phyloP scores from a whole-genome alignment of 2,888 invertebrate species.

The Drosophila flavopinicola region DNA sequence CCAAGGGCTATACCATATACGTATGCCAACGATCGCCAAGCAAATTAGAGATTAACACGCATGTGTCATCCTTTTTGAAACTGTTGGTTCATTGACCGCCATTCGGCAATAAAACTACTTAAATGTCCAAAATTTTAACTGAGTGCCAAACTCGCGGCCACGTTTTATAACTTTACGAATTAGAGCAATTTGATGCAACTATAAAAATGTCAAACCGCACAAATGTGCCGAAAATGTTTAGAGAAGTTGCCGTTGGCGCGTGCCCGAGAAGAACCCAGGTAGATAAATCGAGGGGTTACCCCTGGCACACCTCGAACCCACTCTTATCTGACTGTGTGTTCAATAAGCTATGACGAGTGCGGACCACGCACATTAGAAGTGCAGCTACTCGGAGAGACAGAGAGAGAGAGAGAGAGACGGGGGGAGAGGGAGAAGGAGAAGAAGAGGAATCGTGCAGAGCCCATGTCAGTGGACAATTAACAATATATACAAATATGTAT shows the following conservation, averaged over 20 bases:
- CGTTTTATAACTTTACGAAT: slow-evolving; percentile 71
- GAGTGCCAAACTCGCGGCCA: slow-evolving; percentile 61
- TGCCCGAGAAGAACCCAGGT: slow-evolving; percentile 43
- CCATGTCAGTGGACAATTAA: slow-evolving; percentile 18
- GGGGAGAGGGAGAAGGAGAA: neutral
- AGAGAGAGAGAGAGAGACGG: too few species aligned
- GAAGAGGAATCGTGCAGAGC: slow-evolving; percentile 6
- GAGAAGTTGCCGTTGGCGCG: slow-evolving; percentile 33
- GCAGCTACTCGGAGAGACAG: slow-evolving; percentile 23
- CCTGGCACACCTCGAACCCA: slow-evolving; percentile 3
- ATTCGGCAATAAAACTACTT: slow-evolving; percentile 59
- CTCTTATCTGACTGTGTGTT: slow-evolving; percentile 54
- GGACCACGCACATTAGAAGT: slow-evolving; percentile 31
- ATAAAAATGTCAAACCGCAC: slow-evolving; percentile 75
- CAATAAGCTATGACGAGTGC: slow-evolving; percentile 76
- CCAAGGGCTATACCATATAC: slow-evolving; percentile 23
- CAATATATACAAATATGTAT: neutral
- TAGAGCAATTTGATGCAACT: slow-evolving; percentile 76
- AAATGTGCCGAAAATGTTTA: slow-evolving; percentile 49
- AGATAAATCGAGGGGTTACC: slow-evolving; percentile 17
- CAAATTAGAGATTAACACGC: slow-evolving; percentile 82
- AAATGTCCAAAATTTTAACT: slow-evolving; percentile 51
- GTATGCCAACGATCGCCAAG: slow-evolving; percentile 63
- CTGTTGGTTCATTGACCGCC: slow-evolving; percentile 70
- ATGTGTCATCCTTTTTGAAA: slow-evolving; percentile 69